Evolutionary conservation across 2,797 vertebrate genomes (phyloP).

Genomic region (Eutrigla gurnardus): DNA sequence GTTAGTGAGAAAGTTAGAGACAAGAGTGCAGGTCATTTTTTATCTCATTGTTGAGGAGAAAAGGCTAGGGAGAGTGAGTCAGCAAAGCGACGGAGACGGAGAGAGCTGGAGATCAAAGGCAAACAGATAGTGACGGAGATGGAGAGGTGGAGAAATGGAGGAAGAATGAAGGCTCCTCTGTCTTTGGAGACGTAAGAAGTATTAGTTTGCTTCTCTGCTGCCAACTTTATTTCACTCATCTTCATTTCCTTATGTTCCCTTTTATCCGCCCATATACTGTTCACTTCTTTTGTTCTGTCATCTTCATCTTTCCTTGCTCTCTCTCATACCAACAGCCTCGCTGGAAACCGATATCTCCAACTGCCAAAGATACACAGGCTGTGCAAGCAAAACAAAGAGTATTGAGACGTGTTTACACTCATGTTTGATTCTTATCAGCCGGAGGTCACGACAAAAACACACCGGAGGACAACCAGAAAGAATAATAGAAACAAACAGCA

Average conservation of each 20-base stretch:
- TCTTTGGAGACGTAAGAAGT: conserved; percentile 57
- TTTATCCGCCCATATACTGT: conserved; percentile 40
- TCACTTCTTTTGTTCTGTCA: conserved; percentile 50
- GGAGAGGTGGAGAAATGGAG: conserved; percentile 52
- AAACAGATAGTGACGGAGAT: conserved; percentile 68
- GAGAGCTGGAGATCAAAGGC: conserved; percentile 66
- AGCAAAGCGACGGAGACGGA: conserved; percentile 47
- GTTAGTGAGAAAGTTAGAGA: conserved; percentile 61
- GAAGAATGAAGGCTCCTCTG: conserved; percentile 58
- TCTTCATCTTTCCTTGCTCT: conserved; percentile 36
- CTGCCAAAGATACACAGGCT: conserved; percentile 42
- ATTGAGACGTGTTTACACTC: conserved; percentile 22
- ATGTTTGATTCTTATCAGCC: conserved; percentile 2
- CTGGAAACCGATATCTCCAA: conserved; percentile 59
- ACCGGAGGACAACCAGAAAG: not conserved
- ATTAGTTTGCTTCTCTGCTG: conserved; percentile 66
- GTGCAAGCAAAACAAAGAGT: conserved; percentile 23
- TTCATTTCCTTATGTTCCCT: conserved; percentile 55
- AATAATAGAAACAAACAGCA: not conserved
- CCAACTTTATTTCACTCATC: conserved; percentile 68
- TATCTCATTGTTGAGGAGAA: conserved; percentile 71
- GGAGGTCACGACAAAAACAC: conserved; percentile 13
- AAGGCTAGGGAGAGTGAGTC: conserved; percentile 65
- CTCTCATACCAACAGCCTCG: conserved; percentile 37
- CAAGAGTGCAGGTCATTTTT: conserved; percentile 67